Base-by-base conservation (phyloP, 1,140 invertebrate species). In the Globodera ellingtonae region DNA sequence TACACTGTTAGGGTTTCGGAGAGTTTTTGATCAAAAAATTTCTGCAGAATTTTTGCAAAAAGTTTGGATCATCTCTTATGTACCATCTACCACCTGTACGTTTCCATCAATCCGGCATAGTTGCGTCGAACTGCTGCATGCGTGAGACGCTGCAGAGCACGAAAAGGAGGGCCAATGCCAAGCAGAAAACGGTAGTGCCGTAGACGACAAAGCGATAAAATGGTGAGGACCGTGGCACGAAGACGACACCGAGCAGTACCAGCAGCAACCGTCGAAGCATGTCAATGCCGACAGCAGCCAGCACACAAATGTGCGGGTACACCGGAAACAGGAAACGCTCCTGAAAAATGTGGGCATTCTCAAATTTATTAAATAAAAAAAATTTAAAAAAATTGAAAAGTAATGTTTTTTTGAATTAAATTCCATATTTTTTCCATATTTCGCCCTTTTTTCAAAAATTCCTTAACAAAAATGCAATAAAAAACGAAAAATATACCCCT, bases 241-340 rank as follows among this genome's bases (percentile, higher is more conserved):
- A 75, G 46, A 18, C 15, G 59, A 56, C 50, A 52, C 50, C 35
- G 35, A 52, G 50, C 15, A 79, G 71, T 8, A 59, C 21, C 35
- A 69, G 70, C 35, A 77, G n/a, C 8, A 82, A 50, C 21, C 76
- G 74, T 13, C 62, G 66, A 66, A 94, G 82, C 62, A 92, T 92
- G 90, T 96, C 94, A 3, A 96, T 90, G 0, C 93, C 92, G 81
- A 98, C 92, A 10, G 95, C 95, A 0, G 94, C 95, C 84, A 93
- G 92, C 6, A 98, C 89, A 79, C 94, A 93, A 80, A 99, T 93
- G 87, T 97, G 91, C 48, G 95, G 95, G 91, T 98, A 99, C 8
- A 98, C 92, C 3, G 97, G 97, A 90, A 95, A 99, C 21, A 99
- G 90, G 91, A 99, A 99, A 79, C 94, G 91, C 90, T 95, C 94